Evolutionary conservation across 2,797 vertebrate species (phyloP).

Genomic region (Sebastes matsubarae): DNA sequence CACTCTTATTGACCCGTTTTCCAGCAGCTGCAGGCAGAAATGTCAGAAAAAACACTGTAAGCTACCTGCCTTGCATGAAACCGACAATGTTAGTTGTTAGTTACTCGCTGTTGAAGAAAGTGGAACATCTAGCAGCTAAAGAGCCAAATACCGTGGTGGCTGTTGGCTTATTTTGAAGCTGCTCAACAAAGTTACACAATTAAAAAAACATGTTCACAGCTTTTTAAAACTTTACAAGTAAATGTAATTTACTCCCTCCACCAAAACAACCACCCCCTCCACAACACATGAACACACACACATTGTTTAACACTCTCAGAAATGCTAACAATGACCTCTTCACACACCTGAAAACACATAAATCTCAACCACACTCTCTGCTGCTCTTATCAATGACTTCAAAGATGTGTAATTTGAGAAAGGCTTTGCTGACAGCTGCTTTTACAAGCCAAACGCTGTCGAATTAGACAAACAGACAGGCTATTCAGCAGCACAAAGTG

Average conservation of each 20-base stretch:
- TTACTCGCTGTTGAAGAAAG: not conserved
- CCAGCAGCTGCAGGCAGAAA: not conserved
- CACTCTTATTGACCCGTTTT: not conserved
- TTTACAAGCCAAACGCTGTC: slow-evolving; percentile 32
- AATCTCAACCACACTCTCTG: not conserved
- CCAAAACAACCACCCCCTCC: not conserved
- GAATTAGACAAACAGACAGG: slow-evolving; percentile 48
- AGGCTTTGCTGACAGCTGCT: slow-evolving; percentile 52
- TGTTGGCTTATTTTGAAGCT: not conserved
- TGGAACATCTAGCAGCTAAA: not conserved
- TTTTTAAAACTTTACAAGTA: not conserved
- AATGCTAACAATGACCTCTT: slow-evolving; percentile 3
- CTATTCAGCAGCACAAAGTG: slow-evolving; percentile 48
- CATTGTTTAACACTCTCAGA: not conserved
- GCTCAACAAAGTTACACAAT: not conserved
- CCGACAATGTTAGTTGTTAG: too few species aligned
- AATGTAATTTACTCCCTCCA: not conserved
- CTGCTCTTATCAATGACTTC: slow-evolving; percentile 42
- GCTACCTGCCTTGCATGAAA: too few species aligned
- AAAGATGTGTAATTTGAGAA: slow-evolving; percentile 49
- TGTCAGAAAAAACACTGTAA: not conserved
- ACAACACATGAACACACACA: not conserved
- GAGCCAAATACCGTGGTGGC: not conserved
- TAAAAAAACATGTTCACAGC: not conserved
- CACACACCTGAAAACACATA: slow-evolving; percentile 18